Evolutionary conservation across 2,888 invertebrate species (phyloP).

Genomic region (Hemaris fuciformis): DNA sequence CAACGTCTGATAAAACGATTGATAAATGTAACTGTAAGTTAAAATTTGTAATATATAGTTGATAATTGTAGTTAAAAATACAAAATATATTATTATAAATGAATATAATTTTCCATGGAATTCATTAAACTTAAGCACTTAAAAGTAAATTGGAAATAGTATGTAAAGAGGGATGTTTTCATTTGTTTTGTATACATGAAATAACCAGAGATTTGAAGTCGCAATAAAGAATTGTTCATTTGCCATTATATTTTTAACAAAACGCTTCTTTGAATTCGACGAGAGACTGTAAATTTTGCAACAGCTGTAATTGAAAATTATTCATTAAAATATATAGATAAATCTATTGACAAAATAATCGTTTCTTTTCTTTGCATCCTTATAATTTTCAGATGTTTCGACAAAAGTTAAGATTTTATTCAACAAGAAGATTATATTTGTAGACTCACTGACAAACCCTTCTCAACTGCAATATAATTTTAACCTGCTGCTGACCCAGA

Average conservation of each 20-base stretch:
- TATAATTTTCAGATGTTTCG: background rate
- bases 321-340: slow-evolving; percentile 82
- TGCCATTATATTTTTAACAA: slow-evolving; percentile 62
- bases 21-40: slow-evolving; percentile 75
- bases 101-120: slow-evolving; percentile 81
- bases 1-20: slow-evolving; percentile 65
- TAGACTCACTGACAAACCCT: too few species aligned
- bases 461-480: too few species aligned
- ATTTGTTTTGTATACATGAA: slow-evolving; percentile 17
- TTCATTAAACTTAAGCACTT: slow-evolving; percentile 73
- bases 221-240: slow-evolving; percentile 61
- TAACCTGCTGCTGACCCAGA: too few species aligned
- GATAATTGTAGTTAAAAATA: slow-evolving; percentile 79
- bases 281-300: slow-evolving; percentile 67
- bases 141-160: slow-evolving; percentile 45
- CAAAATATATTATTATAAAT: slow-evolving; percentile 79
- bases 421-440: too few species aligned
- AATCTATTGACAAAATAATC: slow-evolving; percentile 76
- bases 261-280: slow-evolving; percentile 51
- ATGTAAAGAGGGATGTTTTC: slow-evolving; percentile 21
- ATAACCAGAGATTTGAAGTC: slow-evolving; percentile 53
- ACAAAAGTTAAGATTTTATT: too few species aligned
- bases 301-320: slow-evolving; percentile 78
- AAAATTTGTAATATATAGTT: slow-evolving; percentile 81
- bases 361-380: slow-evolving; percentile 48